Percentiles rank a stretch among this genome's conserved stretches.
Conservation (phyloP, 64 coral and sea anemone genomes). For the Orbicella faveolata region DNA sequence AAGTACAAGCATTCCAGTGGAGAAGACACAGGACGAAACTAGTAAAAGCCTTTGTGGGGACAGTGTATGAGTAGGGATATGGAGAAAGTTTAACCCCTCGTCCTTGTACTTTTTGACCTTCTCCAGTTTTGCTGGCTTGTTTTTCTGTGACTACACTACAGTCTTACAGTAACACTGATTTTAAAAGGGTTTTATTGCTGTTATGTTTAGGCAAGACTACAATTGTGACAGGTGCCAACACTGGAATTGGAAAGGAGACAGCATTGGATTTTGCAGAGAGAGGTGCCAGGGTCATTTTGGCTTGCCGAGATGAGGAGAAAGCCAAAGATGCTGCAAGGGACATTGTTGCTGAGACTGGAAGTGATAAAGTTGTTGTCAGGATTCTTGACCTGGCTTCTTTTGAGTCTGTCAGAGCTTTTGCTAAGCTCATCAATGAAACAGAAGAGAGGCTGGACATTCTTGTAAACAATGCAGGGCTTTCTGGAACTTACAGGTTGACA, state of each 20-base stretch:
- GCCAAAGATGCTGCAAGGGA: slow-evolving; percentile 65
- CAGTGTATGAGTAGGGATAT: too few relatives aligned
- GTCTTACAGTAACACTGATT: too few relatives aligned
- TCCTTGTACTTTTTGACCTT: too few relatives aligned
- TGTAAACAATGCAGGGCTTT: slow-evolving; percentile 79
- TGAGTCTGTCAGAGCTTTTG: slow-evolving; percentile 81
- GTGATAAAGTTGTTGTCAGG: slow-evolving; percentile 65
- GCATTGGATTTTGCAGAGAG: slow-evolving; percentile 75
- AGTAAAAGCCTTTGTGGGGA: too few relatives aligned
- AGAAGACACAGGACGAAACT: too few relatives aligned
- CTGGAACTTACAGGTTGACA: slow-evolving; percentile 10
- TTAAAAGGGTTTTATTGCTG: too few relatives aligned
- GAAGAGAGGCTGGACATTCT: slow-evolving; percentile 85
- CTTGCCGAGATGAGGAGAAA: slow-evolving; percentile 69
- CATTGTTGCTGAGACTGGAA: slow-evolving; percentile 68
- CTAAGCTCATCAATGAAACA: slow-evolving; percentile 42
- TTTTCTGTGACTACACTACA: too few relatives aligned
- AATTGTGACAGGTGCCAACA: not conserved
- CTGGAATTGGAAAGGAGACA: slow-evolving; percentile 88
- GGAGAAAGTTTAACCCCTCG: too few relatives aligned
- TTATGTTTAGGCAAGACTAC: slow-evolving; percentile 65
- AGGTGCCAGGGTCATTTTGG: slow-evolving; percentile 86
- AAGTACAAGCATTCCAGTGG: too few relatives aligned
- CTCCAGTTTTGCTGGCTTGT: too few relatives aligned
- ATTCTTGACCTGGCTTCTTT: slow-evolving; percentile 76